Evolutionary conservation across 2,888 invertebrate genomes (phyloP).

Genomic region (Ennomos quercinarius): DNA sequence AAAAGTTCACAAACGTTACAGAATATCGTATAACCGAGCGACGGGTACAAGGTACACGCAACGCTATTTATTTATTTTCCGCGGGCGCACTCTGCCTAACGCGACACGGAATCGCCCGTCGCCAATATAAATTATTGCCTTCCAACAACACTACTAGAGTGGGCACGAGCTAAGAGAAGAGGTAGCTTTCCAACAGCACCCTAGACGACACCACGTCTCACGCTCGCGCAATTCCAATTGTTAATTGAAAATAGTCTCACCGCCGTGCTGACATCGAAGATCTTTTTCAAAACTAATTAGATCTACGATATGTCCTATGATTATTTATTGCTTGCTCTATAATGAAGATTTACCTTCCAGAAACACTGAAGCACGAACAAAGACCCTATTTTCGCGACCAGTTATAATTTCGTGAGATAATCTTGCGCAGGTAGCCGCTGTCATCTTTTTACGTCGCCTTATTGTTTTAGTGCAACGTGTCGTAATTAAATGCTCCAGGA

Average conservation of each 20-base stretch:
- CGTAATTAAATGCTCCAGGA: conserved; percentile 37
- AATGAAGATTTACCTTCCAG: conserved; percentile 80
- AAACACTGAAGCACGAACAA: conserved; percentile 59
- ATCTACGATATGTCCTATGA: conserved; percentile 70
- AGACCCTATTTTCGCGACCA: conserved; percentile 59
- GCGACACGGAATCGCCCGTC: conserved; percentile 72
- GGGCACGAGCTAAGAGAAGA: conserved; percentile 27
- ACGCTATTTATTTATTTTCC: conserved; percentile 69
- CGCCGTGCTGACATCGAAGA: conserved; percentile 27
- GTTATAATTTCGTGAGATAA: conserved; percentile 74
- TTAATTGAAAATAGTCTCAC: conserved; percentile 40
- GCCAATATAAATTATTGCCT: conserved; percentile 67
- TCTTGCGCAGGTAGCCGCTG: conserved; percentile 63
- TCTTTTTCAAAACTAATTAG: conserved; percentile 54
- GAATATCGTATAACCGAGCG: conserved; percentile 66
- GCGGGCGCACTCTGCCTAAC: conserved; percentile 51
- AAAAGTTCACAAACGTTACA: conserved; percentile 46
- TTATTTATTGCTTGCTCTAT: conserved; percentile 62
- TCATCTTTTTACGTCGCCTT: conserved; percentile 57
- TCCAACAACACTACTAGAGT: conserved; percentile 47
- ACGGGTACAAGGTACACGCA: conserved; percentile 56
- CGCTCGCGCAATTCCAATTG: conserved; percentile 24
- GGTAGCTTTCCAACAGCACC: conserved; percentile 43
- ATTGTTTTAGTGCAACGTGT: conserved; percentile 41
- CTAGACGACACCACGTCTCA: conserved; percentile 22